Evolutionary conservation across 1,140 invertebrate genomes (phyloP), one percentile per base, ranked within the genome.

Genomic region (Achatina immaculata): DNA sequence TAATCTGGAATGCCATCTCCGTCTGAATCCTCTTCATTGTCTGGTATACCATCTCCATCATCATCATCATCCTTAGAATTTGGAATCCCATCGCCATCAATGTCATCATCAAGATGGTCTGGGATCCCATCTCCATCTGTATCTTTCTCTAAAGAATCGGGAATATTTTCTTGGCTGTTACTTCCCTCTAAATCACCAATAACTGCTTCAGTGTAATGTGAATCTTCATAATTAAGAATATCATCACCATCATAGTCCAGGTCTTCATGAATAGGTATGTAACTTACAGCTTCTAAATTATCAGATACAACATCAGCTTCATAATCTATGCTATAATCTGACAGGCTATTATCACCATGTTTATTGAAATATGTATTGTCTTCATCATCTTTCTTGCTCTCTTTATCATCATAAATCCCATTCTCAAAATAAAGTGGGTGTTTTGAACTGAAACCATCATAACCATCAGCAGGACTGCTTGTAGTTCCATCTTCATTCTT

Each of bases 1-100:
- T 85, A 55, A 71, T 90, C 86, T 1, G 88, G 88, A 51, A 89
- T 90, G 72, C 87, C 87, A 82, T 89, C 87, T 19, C 85, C 85
- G 85, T 88, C 86, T 77, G 82, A 83, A 82, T 90, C 88, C 55
- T 85, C 85, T 66, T 89, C 87, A 58, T 83, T 36, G 78, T 89
- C 87, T 0, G 88, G 88, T 78, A 90, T 89, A 4, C 89, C 88
- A 85, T 89, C 87, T 31, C 86, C 86, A 83, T 88, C 88, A 80
- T 81, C 82, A 74, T 89, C 88, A 51, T 84, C 81, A 69, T 88
- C 85, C 24, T 51, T 1, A 66, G 86, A 16, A 78, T 86, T 84
- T 31, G 86, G 83, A 43, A 88, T 87, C n/a, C 87, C 88, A 85
- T 88, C 87, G 42, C 81, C 82, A 72, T 86, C 86, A 43, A 58